phyloP scores from a whole-genome alignment of 2,888 invertebrate species.

The Amphipyra berbera region DNA sequence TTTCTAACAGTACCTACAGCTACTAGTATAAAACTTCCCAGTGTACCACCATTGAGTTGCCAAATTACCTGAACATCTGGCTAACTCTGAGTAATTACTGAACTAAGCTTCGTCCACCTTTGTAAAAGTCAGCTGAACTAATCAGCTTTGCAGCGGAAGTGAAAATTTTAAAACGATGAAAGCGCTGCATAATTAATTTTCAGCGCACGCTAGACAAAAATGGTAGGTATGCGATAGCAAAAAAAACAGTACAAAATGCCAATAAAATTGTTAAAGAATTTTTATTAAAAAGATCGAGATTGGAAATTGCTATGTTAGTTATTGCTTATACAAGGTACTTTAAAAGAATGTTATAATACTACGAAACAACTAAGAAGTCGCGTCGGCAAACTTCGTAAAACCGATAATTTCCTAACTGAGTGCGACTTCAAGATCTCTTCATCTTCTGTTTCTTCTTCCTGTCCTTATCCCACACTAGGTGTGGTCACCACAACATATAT shows the following conservation, averaged over 20 bases:
- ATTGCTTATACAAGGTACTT: background rate
- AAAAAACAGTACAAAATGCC: constrained; percentile 17
- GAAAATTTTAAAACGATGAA: constrained; percentile 17
- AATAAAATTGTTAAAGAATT: constrained; percentile 3
- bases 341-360: background rate
- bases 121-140: constrained; percentile 24
- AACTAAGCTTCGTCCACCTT: constrained; percentile 11
- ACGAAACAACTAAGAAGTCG: too few species aligned
- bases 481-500: too few species aligned
- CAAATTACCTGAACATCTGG: constrained; percentile 16
- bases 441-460: too few species aligned
- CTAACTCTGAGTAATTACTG: constrained; percentile 11
- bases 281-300: constrained; percentile 19
- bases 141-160: constrained; percentile 4
- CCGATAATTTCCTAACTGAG: too few species aligned
- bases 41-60: background rate
- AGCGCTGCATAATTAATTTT: constrained; percentile 9
- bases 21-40: background rate
- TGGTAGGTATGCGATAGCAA: constrained; percentile 2
- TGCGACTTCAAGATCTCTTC: too few species aligned
- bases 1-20: constrained; percentile 2
- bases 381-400: too few species aligned
- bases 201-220: background rate
- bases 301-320: background rate
- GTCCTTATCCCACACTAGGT: too few species aligned